A percentile compares a stretch with the other conserved stretches of the same genome.
phyloP scores from a whole-genome alignment of 2,888 invertebrate species.

The Mylabris sibirica region DNA sequence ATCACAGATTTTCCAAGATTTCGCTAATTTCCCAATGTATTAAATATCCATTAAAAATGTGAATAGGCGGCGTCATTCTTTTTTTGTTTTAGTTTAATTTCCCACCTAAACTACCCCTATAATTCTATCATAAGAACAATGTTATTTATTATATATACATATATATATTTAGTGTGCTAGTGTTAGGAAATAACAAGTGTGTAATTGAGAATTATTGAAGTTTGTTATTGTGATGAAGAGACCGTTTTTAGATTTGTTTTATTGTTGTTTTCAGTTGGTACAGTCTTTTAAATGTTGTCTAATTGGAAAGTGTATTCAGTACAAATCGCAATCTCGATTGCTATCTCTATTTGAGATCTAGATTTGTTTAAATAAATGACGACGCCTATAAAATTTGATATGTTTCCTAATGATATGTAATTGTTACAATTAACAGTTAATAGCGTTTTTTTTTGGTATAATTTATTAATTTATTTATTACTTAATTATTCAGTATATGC shows the following conservation, averaged over 20 bases:
- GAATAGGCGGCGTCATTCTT: conserved; percentile 23
- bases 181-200: conserved; percentile 4
- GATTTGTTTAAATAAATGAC: conserved; percentile 21
- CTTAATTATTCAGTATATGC: conserved; percentile 17
- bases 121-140: conserved; percentile 40
- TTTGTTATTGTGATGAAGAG: neutral
- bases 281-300: conserved; percentile 7
- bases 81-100: conserved; percentile 20
- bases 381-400: conserved; percentile 38
- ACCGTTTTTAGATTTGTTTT: neutral
- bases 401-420: conserved; percentile 42
- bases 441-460: conserved; percentile 32
- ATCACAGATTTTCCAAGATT: neutral
- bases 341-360: conserved; percentile 15
- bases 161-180: conserved; percentile 18
- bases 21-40: conserved; percentile 14
- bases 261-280: neutral
- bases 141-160: conserved; percentile 24
- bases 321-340: neutral
- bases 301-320: neutral
- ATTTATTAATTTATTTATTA: no score
- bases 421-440: conserved; percentile 41
- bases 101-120: conserved; percentile 16
- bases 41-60: conserved; percentile 4
- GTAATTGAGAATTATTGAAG: conserved; percentile 1